Base-by-base conservation (phyloP, 1,140 invertebrate species). In the Tribolium castaneum region DNA sequence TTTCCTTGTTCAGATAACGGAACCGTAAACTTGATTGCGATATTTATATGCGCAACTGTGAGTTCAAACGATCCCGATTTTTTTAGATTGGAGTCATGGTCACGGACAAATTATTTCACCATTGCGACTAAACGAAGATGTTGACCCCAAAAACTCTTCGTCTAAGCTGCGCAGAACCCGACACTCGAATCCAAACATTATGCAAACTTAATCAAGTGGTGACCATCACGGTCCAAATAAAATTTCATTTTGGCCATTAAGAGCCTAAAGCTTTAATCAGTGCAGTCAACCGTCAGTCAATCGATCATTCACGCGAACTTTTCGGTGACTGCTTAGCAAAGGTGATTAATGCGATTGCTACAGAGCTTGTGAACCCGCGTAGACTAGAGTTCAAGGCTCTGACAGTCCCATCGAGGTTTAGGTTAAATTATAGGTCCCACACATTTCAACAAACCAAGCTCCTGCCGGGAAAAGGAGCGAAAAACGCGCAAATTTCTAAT, bases 81-180 rank as follows among this genome's bases (percentile, higher is more conserved):
- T 78, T 73, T 62, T 73, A 78, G 52, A 78, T 59, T 66, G n/a
- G 19, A 78, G 70, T 78, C 77, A 74, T 78, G 77, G 77, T 78
- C 77, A 78, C 71, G 71, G 50, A 73, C 71, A 73, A 73, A 52
- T 54, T 73, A 73, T 73, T 74, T 73, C 25, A 74, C 73, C 39
- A 78, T 70, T 66, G 66, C 70, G 25, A 70, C 62, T 49, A 71
- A 59, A 54, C 66, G 77, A 62, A 73, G 77, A 73, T 78, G 77
- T 78, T 78, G 77, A 78, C 77, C 77, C 54, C 70, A 78, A 78
- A 78, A 78, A 73, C 72, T 70, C 35, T 71, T 76, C 75, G 30
- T 66, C 59, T 66, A 66, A 59, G 30, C 59, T 66, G 25, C 25
- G 30, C 25, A 66, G 25, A 66, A 35, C 7, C 10, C 54, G 30